Evolutionary conservation across 2,888 invertebrate genomes (phyloP).

Genomic region (Sycophila texana): DNA sequence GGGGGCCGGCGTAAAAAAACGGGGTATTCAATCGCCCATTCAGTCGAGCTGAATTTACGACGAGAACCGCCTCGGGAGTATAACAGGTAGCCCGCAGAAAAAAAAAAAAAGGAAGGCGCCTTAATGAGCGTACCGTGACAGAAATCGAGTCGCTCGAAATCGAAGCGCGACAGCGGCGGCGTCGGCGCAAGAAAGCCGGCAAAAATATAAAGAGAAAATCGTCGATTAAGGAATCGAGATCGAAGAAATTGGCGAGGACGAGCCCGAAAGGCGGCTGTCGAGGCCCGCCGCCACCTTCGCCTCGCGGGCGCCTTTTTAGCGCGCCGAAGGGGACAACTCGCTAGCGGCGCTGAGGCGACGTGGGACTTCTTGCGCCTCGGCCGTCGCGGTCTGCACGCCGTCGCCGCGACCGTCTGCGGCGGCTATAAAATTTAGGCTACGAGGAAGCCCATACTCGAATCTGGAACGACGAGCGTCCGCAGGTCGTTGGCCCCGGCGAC

Average conservation of each 20-base stretch:
- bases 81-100: neutral
- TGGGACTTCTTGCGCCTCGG: constrained; percentile 46
- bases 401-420: neutral
- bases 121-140: constrained; percentile 11
- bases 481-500: constrained; percentile 70
- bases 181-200: constrained; percentile 13
- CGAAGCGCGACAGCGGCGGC: constrained; percentile 7
- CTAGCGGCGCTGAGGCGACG: constrained; percentile 3
- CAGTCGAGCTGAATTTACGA: neutral
- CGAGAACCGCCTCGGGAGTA: too few species aligned
- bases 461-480: constrained; percentile 68
- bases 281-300: neutral
- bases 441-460: constrained; percentile 71
- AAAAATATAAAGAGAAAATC: constrained; percentile 45
- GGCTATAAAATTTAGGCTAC: constrained; percentile 75
- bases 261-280: constrained; percentile 28
- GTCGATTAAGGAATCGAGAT: constrained; percentile 46
- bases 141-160: constrained; percentile 26
- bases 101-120: neutral
- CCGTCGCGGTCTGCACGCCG: neutral
- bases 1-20: too few species aligned
- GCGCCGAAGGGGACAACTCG: neutral
- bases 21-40: too few species aligned
- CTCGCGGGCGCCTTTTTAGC: neutral
- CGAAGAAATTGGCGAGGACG: constrained; percentile 39